These are phyloP conservation scores for Chelon auratus DNA, from an alignment of 2,797 vertebrate genomes.

Conservation along the genomic window DNA sequence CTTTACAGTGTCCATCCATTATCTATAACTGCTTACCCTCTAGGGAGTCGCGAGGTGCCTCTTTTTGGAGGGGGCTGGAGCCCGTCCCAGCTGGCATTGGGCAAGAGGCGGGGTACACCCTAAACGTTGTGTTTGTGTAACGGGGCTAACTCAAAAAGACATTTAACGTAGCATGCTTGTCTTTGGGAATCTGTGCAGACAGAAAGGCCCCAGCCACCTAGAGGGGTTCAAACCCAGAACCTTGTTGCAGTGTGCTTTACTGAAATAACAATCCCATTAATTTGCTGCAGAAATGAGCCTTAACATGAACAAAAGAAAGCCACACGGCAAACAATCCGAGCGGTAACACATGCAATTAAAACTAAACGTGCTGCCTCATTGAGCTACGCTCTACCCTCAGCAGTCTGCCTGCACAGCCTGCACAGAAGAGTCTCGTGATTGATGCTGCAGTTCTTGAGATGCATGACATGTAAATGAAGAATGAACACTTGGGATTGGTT, in stretches of 20 bases:
- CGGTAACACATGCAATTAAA: neutral
- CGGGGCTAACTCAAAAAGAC: too few species aligned
- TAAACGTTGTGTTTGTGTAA: too few species aligned
- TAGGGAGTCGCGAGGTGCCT: too few species aligned
- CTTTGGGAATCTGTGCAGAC: too few species aligned
- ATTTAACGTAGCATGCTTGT: too few species aligned
- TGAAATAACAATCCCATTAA: neutral
- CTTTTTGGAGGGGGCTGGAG: too few species aligned
- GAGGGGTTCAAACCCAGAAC: too few species aligned
- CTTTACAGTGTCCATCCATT: neutral
- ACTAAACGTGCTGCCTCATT: neutral
- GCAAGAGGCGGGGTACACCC: too few species aligned
- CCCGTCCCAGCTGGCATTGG: too few species aligned
- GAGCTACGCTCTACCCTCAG: neutral
- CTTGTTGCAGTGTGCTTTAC: neutral
- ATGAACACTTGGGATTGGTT: neutral
- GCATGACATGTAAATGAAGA: slow-evolving; percentile 23
- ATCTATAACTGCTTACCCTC: too few species aligned
- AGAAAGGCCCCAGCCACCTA: too few species aligned
- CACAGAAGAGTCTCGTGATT: neutral
- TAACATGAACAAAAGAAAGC: neutral
- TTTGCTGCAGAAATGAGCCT: slow-evolving; percentile 5
- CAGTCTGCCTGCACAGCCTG: neutral
- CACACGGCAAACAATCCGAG: slow-evolving; percentile 11
- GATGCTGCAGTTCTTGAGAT: neutral